These are phyloP conservation scores for Channa striata DNA, from an alignment of 2,797 vertebrate genomes.

Conservation along the genomic window DNA sequence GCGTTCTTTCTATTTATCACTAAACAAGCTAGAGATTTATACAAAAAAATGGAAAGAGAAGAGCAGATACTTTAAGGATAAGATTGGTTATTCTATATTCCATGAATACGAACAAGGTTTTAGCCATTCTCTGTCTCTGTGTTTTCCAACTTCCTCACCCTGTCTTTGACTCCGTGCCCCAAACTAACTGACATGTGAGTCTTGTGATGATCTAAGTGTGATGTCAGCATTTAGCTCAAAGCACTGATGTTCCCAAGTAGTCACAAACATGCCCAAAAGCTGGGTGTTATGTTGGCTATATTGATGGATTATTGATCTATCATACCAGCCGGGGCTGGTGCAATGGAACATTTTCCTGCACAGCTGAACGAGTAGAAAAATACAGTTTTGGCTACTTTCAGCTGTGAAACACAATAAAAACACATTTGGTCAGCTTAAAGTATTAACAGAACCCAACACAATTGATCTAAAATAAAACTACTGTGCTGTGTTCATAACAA, in stretches of 20 bases:
- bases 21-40: slow-evolving; percentile 59
- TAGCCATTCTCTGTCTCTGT: background rate
- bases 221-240: background rate
- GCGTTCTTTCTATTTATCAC: slow-evolving; percentile 43
- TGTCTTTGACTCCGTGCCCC: background rate
- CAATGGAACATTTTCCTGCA: too few species aligned
- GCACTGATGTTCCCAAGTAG: background rate
- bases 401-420: background rate
- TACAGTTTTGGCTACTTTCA: background rate
- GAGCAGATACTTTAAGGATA: slow-evolving; percentile 3
- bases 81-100: slow-evolving; percentile 5
- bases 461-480: background rate
- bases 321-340: too few species aligned
- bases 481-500: background rate
- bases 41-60: slow-evolving; percentile 22
- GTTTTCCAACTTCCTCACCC: background rate
- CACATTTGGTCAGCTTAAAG: background rate
- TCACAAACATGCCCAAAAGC: background rate
- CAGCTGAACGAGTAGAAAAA: background rate
- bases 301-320: too few species aligned
- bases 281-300: background rate
- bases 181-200: background rate
- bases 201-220: background rate
- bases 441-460: background rate
- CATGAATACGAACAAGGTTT: background rate